Percentiles rank a stretch among this genome's conserved stretches.
Evolutionary conservation across 2,888 invertebrate genomes (phyloP).

Genomic region (Shargacucullia verbasci): DNA sequence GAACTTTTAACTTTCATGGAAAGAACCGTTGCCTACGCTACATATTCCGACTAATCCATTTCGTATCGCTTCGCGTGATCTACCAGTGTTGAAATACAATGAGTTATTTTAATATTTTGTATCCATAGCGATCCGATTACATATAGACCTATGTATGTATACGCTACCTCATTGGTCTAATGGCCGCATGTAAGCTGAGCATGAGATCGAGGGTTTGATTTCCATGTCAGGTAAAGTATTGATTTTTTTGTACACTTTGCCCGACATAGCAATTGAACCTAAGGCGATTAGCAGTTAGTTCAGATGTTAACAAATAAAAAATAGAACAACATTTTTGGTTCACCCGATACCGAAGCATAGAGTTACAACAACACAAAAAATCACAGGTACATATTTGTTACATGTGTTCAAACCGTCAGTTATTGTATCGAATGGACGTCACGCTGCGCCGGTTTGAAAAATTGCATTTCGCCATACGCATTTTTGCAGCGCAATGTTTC

Average conservation of each 20-base stretch:
- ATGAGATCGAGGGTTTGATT: no score
- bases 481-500: constrained; percentile 14
- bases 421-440: neutral
- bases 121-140: no score
- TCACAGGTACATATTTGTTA: constrained; percentile 21
- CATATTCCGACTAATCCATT: constrained; percentile 10
- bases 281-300: no score
- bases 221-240: no score
- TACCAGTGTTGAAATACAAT: constrained; percentile 8
- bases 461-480: constrained; percentile 7
- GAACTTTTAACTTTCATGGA: constrained; percentile 20
- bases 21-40: neutral
- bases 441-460: constrained; percentile 3
- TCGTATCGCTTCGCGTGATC: neutral
- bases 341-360: no score
- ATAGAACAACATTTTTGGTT: no score
- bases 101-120: neutral
- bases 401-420: neutral
- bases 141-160: no score
- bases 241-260: no score
- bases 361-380: neutral
- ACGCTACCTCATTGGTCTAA: no score
- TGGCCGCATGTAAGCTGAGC: no score
- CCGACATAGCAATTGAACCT: no score
- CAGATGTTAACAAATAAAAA: no score